A percentile compares a stretch with the other conserved stretches of the same genome.
Conservation (phyloP, 2,113 vertebrate genomes). For the Phocoena sinus region DNA sequence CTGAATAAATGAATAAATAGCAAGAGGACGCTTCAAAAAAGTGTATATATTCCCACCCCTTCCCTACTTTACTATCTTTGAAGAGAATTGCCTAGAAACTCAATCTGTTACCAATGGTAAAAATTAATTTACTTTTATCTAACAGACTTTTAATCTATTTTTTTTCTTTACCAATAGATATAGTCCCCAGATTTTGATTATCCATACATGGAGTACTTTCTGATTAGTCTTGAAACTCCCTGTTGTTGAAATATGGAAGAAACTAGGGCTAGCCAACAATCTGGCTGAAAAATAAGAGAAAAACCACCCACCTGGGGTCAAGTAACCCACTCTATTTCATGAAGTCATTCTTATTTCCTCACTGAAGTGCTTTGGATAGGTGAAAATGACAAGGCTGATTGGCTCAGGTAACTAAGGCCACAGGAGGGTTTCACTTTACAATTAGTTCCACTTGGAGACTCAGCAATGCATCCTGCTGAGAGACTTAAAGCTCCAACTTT, state of each 20-base stretch:
- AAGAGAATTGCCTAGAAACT: not conserved
- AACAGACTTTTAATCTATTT: not conserved
- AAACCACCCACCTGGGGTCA: not conserved
- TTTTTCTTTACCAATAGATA: not conserved
- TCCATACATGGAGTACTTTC: not conserved
- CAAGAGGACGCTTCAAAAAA: not conserved
- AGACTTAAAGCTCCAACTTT: not conserved
- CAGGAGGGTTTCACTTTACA: slow-evolving; percentile 15
- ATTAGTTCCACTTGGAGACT: slow-evolving; percentile 23
- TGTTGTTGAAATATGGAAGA: not conserved
- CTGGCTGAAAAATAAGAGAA: not conserved
- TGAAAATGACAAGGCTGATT: slow-evolving; percentile 11
- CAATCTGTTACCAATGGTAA: not conserved
- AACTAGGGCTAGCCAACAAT: not conserved
- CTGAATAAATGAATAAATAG: not conserved
- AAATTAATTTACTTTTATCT: not conserved
- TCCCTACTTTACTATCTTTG: not conserved
- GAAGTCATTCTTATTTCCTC: not conserved
- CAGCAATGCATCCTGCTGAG: not conserved
- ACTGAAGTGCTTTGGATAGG: not conserved
- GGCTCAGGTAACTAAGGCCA: not conserved
- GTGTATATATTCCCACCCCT: not conserved
- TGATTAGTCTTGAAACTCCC: slow-evolving; percentile 31
- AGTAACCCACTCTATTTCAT: not conserved
- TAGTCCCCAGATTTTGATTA: not conserved